Percentiles rank a stretch among this genome's conserved stretches.
Conservation (phyloP, 2,113 vertebrate species). For the Carlito syrichta region DNA sequence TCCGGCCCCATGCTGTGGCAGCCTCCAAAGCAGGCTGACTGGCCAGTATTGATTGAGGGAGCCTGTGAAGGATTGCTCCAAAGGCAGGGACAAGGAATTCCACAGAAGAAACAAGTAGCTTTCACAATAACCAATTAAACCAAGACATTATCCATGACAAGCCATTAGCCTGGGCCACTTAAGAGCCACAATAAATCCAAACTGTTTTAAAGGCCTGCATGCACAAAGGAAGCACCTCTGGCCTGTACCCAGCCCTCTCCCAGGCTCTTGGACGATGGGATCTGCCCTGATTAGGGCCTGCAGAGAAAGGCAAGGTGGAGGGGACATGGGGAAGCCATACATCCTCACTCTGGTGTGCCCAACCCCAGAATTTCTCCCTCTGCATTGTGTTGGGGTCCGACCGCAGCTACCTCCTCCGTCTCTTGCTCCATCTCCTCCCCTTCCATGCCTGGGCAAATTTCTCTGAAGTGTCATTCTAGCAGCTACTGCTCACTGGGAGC, state of each 20-base stretch:
- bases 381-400: not conserved
- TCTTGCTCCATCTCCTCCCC: no score
- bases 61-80: not conserved
- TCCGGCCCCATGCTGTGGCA: rapidly evolving
- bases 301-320: not conserved
- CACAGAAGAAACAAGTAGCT: conserved; percentile 11
- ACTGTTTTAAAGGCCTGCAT: not conserved
- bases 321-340: not conserved
- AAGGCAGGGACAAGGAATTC: not conserved
- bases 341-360: not conserved
- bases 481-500: no score
- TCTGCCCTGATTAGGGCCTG: not conserved
- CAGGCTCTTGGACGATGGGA: not conserved
- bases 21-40: not conserved
- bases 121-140: conserved; percentile 47
- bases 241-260: not conserved
- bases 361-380: not conserved
- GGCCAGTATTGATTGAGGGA: not conserved
- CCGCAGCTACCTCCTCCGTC: no score
- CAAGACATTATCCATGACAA: conserved; percentile 58
- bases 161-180: conserved; percentile 51
- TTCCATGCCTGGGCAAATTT: not conserved
- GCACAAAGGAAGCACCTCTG: not conserved
- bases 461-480: not conserved
- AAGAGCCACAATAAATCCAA: conserved; percentile 41